Conservation (phyloP, 1,140 invertebrate species). For the Polypedilum vanderplanki region DNA sequence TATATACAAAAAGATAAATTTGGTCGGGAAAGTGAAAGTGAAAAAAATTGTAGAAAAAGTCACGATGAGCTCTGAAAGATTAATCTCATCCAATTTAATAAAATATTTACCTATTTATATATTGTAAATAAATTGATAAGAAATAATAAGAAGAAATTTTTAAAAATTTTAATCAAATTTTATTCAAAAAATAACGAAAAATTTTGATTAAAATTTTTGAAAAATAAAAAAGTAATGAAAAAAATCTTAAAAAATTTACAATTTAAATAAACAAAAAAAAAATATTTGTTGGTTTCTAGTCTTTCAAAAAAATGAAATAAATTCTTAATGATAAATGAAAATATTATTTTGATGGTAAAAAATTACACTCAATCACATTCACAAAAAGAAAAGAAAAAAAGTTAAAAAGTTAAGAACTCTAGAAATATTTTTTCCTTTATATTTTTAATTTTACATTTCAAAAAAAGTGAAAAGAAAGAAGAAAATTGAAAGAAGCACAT, state of each 20-base stretch:
- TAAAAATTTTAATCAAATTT: neutral
- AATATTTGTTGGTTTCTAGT: conserved; percentile 26
- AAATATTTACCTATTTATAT: conserved; percentile 20
- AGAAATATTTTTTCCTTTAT: neutral
- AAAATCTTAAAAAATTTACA: conserved; percentile 17
- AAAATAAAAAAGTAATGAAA: neutral
- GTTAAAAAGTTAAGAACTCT: neutral
- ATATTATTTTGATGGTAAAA: conserved; percentile 20
- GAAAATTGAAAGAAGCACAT: conserved; percentile 12
- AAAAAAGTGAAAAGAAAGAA: neutral
- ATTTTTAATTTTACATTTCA: no score
- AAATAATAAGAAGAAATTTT: neutral
- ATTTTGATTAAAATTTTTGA: neutral
- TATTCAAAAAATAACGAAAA: neutral
- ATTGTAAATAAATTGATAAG: conserved; percentile 21
- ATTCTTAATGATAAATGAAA: conserved; percentile 1
- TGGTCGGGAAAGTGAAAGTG: no score
- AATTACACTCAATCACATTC: neutral
- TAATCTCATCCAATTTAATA: conserved; percentile 7
- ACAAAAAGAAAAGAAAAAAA: neutral
- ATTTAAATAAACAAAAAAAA: conserved; percentile 9
- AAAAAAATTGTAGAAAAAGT: neutral
- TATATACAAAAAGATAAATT: no score
- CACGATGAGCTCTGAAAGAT: conserved; percentile 9
- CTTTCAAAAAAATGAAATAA: neutral